phyloP scores from a whole-genome alignment of 2,888 invertebrate species.

The Harpagoxenus sublaevis region DNA sequence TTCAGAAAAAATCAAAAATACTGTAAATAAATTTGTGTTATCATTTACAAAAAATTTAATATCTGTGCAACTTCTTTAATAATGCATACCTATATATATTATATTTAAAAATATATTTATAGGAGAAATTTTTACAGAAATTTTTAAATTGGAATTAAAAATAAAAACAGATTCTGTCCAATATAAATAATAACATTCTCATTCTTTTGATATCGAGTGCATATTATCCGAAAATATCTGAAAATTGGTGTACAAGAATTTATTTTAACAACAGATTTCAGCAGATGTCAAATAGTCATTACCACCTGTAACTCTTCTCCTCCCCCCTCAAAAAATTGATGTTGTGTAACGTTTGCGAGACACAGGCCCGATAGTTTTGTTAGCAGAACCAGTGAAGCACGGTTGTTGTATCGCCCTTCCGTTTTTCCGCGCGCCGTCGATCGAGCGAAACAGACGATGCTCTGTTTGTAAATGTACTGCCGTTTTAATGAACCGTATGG shows the following conservation, averaged over 20 bases:
- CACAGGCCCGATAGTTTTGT: constrained; percentile 17
- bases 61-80: background rate
- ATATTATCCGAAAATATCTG: background rate
- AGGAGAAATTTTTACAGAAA: background rate
- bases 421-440: constrained; percentile 34
- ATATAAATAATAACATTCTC: background rate
- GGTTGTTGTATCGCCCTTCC: constrained; percentile 26
- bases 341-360: background rate
- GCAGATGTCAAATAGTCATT: constrained; percentile 32
- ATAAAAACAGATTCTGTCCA: background rate
- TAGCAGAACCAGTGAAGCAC: constrained; percentile 13
- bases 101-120: background rate
- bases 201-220: background rate
- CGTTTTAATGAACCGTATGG: constrained; percentile 71
- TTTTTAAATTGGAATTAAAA: background rate
- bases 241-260: background rate
- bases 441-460: constrained; percentile 42
- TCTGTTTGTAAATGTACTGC: constrained; percentile 67
- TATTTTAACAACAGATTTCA: constrained; percentile 31
- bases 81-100: background rate
- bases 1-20: background rate
- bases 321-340: background rate
- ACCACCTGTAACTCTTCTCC: constrained; percentile 30
- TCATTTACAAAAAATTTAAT: background rate
- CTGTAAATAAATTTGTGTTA: background rate